Evolutionary conservation across 2,113 vertebrate species (phyloP).

Genomic region (Mastomys natalensis): DNA sequence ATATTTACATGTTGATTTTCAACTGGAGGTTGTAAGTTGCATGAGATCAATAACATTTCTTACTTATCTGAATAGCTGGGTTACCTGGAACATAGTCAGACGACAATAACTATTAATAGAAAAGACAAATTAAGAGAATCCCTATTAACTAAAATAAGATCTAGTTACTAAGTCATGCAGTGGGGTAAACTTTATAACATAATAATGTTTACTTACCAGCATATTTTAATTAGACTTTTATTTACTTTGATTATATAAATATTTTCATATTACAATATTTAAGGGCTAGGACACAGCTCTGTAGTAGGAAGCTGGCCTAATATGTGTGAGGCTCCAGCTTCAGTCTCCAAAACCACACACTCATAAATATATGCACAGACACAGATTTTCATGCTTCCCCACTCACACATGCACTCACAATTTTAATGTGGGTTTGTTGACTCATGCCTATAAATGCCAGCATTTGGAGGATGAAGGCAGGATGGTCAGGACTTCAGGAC

Average conservation of each 20-base stretch:
- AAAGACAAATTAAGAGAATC: conserved; percentile 19
- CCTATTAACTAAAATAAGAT: not conserved
- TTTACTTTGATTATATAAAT: not conserved
- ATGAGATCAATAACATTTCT: not conserved
- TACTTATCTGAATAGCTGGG: not conserved
- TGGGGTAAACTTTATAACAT: not conserved
- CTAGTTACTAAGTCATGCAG: not conserved
- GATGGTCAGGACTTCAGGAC: not conserved
- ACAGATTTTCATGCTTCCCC: too few species aligned
- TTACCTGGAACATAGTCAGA: not conserved
- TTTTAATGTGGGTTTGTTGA: not conserved
- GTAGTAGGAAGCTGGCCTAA: not conserved
- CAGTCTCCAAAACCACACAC: not conserved
- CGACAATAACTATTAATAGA: not conserved
- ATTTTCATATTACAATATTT: not conserved
- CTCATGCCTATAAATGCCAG: not conserved
- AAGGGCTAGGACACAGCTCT: not conserved
- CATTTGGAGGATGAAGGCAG: not conserved
- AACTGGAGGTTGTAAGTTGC: not conserved
- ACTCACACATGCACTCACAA: not conserved
- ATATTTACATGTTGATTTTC: not conserved
- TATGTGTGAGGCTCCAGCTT: not conserved
- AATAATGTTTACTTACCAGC: not conserved
- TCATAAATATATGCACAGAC: not conserved
- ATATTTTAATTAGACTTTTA: conserved; percentile 12